Evolutionary conservation across 1,140 invertebrate genomes (phyloP).

Genomic region (Lucilia sericata): DNA sequence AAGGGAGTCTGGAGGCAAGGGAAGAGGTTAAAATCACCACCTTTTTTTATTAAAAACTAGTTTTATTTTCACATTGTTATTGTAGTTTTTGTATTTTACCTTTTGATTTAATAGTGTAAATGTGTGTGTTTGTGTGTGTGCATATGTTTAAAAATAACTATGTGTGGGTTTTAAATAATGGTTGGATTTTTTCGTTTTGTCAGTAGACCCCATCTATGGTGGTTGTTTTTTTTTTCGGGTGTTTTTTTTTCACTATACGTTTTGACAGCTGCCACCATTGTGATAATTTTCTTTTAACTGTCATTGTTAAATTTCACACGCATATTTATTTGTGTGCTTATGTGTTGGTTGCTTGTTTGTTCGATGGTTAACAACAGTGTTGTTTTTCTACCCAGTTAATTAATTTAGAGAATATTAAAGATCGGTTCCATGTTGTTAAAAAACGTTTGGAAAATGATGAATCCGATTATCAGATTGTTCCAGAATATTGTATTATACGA

Average conservation of each 20-base stretch:
- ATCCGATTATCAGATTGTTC: too few species aligned
- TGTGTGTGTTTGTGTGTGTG: too few species aligned
- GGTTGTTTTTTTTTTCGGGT: neutral
- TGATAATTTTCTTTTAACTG: neutral
- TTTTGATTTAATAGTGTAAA: too few species aligned
- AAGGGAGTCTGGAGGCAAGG: too few species aligned
- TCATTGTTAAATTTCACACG: constrained; percentile 1
- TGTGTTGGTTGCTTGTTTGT: neutral
- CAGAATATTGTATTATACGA: too few species aligned
- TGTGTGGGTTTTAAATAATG: neutral
- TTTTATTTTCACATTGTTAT: neutral
- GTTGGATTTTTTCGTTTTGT: neutral
- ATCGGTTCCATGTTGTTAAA: too few species aligned
- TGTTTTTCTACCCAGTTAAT: neutral
- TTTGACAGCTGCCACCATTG: neutral
- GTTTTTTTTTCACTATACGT: neutral
- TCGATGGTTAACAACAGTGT: neutral
- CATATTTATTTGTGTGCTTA: neutral
- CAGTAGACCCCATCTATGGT: neutral
- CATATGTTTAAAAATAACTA: neutral
- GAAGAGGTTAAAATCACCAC: neutral
- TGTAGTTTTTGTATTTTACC: too few species aligned
- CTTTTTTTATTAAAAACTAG: neutral
- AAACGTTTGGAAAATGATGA: too few species aligned
- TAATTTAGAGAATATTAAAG: neutral